A percentile compares a stretch with the other conserved stretches of the same genome.
These are phyloP conservation scores for Natrix natrix DNA, from an alignment of 2,797 vertebrate genomes.

Conservation along the genomic window DNA sequence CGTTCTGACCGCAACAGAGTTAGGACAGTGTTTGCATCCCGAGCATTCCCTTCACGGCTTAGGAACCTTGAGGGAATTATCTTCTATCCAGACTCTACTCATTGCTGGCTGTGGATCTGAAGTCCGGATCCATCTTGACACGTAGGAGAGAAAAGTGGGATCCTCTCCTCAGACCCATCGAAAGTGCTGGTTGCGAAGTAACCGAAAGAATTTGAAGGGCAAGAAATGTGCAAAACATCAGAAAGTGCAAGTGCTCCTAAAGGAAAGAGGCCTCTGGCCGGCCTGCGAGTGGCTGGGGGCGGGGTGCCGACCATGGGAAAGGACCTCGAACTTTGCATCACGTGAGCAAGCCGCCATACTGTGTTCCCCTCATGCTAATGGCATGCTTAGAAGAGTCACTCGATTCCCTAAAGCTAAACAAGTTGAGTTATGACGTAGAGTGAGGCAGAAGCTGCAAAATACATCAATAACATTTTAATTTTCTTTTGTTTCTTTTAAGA, in stretches of 20 bases:
- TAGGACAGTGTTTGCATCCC: background rate
- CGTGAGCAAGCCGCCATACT: conserved; percentile 52
- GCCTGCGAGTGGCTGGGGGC: background rate
- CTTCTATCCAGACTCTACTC: background rate
- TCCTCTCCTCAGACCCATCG: conserved; percentile 37
- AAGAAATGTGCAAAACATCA: conserved; percentile 24
- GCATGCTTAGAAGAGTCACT: background rate
- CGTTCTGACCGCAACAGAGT: too few relatives aligned
- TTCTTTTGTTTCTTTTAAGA: too few relatives aligned
- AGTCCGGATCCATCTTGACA: background rate
- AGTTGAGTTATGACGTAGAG: too few relatives aligned
- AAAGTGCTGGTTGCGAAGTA: conserved; percentile 33
- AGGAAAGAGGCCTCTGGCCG: conserved; percentile 3
- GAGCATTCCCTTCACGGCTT: background rate
- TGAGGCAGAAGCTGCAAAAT: too few relatives aligned
- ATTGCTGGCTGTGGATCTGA: background rate
- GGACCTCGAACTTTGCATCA: conserved; percentile 14
- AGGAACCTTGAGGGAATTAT: background rate
- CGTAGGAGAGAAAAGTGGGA: background rate
- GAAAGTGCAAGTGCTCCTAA: conserved; percentile 21
- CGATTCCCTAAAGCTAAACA: too few relatives aligned
- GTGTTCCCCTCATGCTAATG: conserved; percentile 68
- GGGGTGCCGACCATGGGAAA: background rate
- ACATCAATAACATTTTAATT: too few relatives aligned
- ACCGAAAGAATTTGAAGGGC: conserved; percentile 1